These are phyloP conservation scores for Plebejus anna DNA, from an alignment of 2,888 invertebrate species.

Conservation along the genomic window DNA sequence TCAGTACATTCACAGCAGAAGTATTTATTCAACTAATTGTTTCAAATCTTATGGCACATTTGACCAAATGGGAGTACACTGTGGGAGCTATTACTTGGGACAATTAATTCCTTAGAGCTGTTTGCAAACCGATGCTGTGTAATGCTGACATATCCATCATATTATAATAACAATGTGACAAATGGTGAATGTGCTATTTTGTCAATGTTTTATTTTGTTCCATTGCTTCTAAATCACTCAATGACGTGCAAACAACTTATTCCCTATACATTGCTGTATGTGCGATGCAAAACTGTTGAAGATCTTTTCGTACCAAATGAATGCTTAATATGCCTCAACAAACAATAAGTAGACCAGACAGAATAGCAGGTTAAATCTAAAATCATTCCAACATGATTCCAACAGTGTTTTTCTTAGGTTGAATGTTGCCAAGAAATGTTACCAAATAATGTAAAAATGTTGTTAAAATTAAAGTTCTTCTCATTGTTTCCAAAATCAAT, in stretches of 20 bases:
- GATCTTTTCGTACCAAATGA: not conserved
- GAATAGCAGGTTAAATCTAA: not conserved
- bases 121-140: not conserved
- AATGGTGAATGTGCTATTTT: no score
- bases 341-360: not conserved
- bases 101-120: not conserved
- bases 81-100: no score
- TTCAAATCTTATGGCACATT: not conserved
- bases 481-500: not conserved
- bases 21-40: slow-evolving; percentile 62
- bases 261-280: not conserved
- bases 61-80: not conserved
- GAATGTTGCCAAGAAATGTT: not conserved
- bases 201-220: no score
- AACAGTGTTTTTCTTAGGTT: not conserved
- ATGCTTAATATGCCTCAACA: not conserved
- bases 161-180: no score
- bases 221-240: no score
- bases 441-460: slow-evolving; percentile 6
- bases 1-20: slow-evolving; percentile 65
- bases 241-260: no score
- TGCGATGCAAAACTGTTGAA: not conserved
- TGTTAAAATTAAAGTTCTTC: slow-evolving; percentile 17
- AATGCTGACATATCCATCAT: no score
- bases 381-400: not conserved